Percentiles rank a stretch among this genome's conserved stretches.
phyloP scores from a whole-genome alignment of 2,113 vertebrate species.

The Trachemys scripta region DNA sequence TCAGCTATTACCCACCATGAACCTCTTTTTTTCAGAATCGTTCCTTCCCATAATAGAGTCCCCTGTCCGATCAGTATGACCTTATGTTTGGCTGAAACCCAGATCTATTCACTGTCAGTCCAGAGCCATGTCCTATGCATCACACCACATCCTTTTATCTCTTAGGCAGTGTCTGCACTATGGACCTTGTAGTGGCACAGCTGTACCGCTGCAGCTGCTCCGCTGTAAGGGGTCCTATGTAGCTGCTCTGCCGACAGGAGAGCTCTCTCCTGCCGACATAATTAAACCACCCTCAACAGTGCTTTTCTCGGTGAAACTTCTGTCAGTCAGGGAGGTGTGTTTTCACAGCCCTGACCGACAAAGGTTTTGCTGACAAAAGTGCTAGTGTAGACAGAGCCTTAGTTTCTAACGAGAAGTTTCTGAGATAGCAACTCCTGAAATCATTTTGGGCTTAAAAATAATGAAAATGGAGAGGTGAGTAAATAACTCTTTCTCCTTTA shows the following conservation, averaged over 20 bases:
- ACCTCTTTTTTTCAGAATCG: not conserved
- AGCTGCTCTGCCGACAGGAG: too few relatives aligned
- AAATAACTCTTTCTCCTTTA: accelerated
- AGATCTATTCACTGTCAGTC: not conserved
- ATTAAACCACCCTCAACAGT: too few relatives aligned
- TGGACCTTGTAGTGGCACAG: too few relatives aligned
- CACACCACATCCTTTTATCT: not conserved
- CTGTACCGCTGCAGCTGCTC: too few relatives aligned
- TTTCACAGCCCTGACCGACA: too few relatives aligned
- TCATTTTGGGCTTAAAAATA: not conserved
- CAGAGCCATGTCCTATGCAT: not conserved
- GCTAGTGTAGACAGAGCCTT: too few relatives aligned
- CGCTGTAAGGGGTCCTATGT: too few relatives aligned
- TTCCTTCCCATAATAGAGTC: not conserved
- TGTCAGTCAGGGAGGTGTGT: too few relatives aligned
- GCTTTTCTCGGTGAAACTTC: too few relatives aligned
- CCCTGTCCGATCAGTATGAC: not conserved
- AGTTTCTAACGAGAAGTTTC: not conserved
- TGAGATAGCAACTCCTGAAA: not conserved
- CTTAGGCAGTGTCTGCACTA: too few relatives aligned
- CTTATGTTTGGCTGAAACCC: not conserved
- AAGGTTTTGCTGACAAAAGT: too few relatives aligned
- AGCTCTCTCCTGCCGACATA: too few relatives aligned
- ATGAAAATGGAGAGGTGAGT: not conserved
- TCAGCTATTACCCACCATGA: not conserved